Percentiles rank a stretch among this genome's conserved stretches.
These are phyloP conservation scores for Brachionus sp. DNA, from an alignment of 1,140 invertebrate genomes.

Conservation along the genomic window DNA sequence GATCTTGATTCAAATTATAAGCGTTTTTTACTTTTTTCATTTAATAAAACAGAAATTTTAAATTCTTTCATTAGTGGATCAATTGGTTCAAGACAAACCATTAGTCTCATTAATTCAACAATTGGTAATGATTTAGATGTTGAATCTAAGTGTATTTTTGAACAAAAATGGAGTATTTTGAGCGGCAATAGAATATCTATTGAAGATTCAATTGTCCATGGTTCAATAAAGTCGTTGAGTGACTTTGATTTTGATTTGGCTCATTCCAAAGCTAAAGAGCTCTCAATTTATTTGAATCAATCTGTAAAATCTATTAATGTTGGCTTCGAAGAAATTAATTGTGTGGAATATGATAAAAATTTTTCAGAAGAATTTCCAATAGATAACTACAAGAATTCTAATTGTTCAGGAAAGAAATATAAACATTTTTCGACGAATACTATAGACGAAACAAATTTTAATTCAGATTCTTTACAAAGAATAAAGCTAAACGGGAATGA, in stretches of 20 bases:
- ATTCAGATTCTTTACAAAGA: neutral
- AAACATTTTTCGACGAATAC: neutral
- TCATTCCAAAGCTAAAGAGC: neutral
- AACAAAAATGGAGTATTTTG: neutral
- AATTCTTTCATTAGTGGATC: neutral
- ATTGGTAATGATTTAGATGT: neutral
- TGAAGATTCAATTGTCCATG: neutral
- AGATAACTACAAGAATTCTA: neutral
- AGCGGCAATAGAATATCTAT: neutral
- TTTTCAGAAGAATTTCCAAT: neutral
- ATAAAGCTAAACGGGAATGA: constrained; percentile 9
- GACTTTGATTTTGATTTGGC: neutral
- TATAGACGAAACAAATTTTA: neutral
- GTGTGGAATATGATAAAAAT: neutral
- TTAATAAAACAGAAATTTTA: neutral
- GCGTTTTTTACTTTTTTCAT: neutral
- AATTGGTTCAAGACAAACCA: neutral
- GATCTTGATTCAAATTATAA: neutral
- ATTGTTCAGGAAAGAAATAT: neutral
- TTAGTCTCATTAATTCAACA: neutral
- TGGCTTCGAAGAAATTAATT: neutral
- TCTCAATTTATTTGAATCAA: constrained; percentile 2
- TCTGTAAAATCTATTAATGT: neutral
- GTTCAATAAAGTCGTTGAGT: neutral
- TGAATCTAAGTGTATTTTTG: neutral